These are phyloP conservation scores for Mionectes olivaceus DNA, from an alignment of 2,797 vertebrate genomes.

Conservation along the genomic window DNA sequence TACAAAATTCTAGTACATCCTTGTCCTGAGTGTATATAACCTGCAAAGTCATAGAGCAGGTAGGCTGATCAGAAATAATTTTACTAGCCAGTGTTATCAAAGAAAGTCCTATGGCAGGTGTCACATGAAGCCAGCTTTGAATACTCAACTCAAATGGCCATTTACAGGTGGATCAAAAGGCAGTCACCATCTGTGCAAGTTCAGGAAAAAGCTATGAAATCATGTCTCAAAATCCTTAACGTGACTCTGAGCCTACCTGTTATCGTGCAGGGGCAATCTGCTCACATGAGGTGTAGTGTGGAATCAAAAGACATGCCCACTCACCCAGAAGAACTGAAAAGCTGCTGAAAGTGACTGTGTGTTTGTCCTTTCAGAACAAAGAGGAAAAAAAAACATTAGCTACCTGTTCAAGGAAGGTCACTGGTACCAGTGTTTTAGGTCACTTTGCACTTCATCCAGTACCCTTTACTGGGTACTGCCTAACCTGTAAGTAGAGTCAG, in stretches of 20 bases:
- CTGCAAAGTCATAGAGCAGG: not conserved
- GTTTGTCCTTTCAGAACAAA: not conserved
- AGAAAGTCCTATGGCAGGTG: not conserved
- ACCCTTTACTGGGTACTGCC: not conserved
- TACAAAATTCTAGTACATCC: not conserved
- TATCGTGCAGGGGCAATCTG: fast-evolving
- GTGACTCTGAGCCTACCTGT: not conserved
- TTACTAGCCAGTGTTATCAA: not conserved
- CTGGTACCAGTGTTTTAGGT: not conserved
- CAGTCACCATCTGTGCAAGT: not conserved
- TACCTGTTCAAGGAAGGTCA: not conserved
- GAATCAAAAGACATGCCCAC: not conserved
- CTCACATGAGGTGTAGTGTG: not conserved
- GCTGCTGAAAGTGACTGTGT: not conserved
- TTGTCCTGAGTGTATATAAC: not conserved
- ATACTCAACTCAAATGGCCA: not conserved
- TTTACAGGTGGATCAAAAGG: not conserved
- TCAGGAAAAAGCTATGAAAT: not conserved
- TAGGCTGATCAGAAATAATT: not conserved
- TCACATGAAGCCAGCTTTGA: not conserved
- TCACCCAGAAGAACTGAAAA: not conserved
- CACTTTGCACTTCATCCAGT: not conserved
- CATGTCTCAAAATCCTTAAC: not conserved
- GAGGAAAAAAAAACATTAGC: not conserved
- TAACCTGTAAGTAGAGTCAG: not conserved